Evolutionary conservation across 2,888 invertebrate genomes (phyloP).

Genomic region (Xylophagus ater): DNA sequence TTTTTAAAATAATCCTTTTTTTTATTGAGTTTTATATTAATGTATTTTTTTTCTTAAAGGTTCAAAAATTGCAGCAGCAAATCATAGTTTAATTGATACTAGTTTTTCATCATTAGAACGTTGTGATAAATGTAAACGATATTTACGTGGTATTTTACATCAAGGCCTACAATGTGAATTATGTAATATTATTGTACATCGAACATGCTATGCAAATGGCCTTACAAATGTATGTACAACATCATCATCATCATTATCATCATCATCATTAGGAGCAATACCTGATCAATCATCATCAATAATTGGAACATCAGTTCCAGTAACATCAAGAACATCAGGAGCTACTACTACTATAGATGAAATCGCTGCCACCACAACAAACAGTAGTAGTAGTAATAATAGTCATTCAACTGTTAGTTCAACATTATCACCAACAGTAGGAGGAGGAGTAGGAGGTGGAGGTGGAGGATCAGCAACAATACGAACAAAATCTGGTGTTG

Average conservation of each 20-base stretch:
- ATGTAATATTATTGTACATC: constrained; percentile 59
- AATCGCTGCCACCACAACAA: not conserved
- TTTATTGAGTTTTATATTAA: no score
- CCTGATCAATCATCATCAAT: no score
- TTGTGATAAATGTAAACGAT: constrained; percentile 63
- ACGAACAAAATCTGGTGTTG: no score
- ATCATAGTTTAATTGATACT: constrained; percentile 47
- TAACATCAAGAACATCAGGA: not conserved
- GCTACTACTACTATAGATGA: not conserved
- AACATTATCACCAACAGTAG: no score
- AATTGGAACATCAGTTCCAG: not conserved
- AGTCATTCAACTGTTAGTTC: no score
- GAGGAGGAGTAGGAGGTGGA: not conserved
- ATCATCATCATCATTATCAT: not conserved
- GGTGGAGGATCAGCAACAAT: not conserved
- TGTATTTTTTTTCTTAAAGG: no score
- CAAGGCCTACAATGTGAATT: constrained; percentile 61
- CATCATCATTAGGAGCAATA: not conserved
- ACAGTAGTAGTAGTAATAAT: not conserved
- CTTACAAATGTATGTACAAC: constrained; percentile 37
- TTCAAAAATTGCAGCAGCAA: not conserved
- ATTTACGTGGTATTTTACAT: constrained; percentile 54
- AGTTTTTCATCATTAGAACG: constrained; percentile 55
- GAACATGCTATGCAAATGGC: constrained; percentile 55
- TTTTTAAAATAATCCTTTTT: no score